These are phyloP conservation scores for Myotis davidii DNA, from an alignment of 2,113 vertebrate species.

Conservation along the genomic window DNA sequence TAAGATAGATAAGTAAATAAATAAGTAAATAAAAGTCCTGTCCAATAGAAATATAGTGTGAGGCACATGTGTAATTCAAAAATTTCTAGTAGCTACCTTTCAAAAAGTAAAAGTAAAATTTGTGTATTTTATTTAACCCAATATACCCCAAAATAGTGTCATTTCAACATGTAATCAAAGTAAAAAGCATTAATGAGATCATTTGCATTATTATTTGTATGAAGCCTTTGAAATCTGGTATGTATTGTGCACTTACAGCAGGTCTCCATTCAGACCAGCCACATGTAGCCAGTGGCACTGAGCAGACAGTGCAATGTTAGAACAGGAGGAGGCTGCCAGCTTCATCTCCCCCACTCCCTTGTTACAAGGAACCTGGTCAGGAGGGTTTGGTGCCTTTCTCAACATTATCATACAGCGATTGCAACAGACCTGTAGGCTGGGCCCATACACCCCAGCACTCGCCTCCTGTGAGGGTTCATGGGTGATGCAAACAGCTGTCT, in stretches of 20 bases:
- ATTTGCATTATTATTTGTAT: background rate
- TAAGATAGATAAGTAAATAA: background rate
- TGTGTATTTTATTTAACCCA: slow-evolving; percentile 2
- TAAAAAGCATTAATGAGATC: background rate
- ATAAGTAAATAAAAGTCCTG: background rate
- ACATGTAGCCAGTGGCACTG: background rate
- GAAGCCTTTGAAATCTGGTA: background rate
- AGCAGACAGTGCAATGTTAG: background rate
- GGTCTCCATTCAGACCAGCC: background rate
- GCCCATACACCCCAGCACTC: too few species aligned
- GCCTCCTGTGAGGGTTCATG: background rate
- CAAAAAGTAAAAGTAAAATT: background rate
- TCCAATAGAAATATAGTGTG: background rate
- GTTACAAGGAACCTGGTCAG: background rate
- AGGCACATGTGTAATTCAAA: background rate
- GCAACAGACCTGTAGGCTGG: background rate
- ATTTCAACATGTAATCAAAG: background rate
- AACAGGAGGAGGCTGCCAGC: background rate
- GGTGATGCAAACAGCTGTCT: background rate
- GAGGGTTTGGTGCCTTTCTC: background rate
- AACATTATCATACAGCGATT: background rate
- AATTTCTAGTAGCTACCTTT: background rate
- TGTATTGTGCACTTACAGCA: background rate
- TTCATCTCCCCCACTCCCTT: background rate
- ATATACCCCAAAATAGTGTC: background rate